Conservation (phyloP, 2,797 vertebrate genomes). For the Meda fulgida region DNA sequence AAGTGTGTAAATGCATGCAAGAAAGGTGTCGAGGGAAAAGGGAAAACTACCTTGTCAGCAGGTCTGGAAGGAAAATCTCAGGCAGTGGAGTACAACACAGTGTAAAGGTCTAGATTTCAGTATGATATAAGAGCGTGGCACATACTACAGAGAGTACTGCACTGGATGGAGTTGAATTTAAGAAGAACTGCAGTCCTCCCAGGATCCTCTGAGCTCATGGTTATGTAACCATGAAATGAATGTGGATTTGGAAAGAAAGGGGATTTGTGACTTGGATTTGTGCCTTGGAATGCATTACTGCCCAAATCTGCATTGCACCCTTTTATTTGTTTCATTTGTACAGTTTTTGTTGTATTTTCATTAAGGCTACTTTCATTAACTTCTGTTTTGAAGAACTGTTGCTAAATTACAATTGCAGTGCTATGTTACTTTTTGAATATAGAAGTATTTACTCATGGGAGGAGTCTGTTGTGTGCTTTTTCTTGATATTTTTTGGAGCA, state of each 20-base stretch:
- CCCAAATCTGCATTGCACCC: background rate
- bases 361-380: background rate
- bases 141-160: constrained; percentile 50
- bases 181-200: constrained; percentile 57
- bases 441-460: background rate
- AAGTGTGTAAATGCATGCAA: background rate
- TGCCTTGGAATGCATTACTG: background rate
- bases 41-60: constrained; percentile 6
- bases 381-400: background rate
- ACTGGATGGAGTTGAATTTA: constrained; percentile 48
- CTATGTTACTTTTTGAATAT: background rate
- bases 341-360: background rate
- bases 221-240: constrained; percentile 73
- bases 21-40: background rate
- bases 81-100: background rate
- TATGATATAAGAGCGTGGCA: constrained; percentile 43
- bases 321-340: background rate
- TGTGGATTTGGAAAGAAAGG: constrained; percentile 23
- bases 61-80: constrained; percentile 24
- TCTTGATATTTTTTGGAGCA: background rate
- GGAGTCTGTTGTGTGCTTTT: background rate
- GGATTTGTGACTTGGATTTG: background rate
- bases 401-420: background rate
- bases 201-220: constrained; percentile 69
- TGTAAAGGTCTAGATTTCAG: constrained; percentile 54